Evolutionary conservation across 1,140 invertebrate species (phyloP).

Genomic region (Drosophila lacteicornis): DNA sequence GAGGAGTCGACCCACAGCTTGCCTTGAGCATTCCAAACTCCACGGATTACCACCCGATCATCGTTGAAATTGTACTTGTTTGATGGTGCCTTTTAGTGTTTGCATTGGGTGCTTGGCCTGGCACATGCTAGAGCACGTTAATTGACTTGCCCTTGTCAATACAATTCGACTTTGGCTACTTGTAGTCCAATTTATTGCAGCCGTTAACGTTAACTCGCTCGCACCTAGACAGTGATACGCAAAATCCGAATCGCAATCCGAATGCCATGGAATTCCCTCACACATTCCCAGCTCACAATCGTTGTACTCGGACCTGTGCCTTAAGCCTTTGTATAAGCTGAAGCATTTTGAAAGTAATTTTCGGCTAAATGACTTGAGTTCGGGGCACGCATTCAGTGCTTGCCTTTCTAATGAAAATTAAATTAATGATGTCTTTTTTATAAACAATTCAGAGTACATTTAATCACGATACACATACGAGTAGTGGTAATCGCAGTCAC

Average conservation of each 20-base stretch:
- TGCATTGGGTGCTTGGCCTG: slow-evolving; percentile 14
- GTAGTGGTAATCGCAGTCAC: background rate
- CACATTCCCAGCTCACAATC: slow-evolving; percentile 5
- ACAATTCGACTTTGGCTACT: slow-evolving; percentile 49
- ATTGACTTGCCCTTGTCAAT: slow-evolving; percentile 55
- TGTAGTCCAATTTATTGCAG: slow-evolving; percentile 53
- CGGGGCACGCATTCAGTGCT: slow-evolving; percentile 23
- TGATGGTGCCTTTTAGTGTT: slow-evolving; percentile 6
- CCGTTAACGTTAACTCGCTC: slow-evolving; percentile 32
- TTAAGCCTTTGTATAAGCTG: slow-evolving; percentile 12
- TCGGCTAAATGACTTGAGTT: slow-evolving; percentile 25
- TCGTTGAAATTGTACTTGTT: slow-evolving; percentile 9
- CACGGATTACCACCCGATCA: slow-evolving; percentile 2
- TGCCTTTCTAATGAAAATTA: slow-evolving; percentile 56
- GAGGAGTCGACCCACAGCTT: background rate
- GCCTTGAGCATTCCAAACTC: slow-evolving; percentile 2
- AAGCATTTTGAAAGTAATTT: slow-evolving; percentile 51
- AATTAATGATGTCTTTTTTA: slow-evolving; percentile 46
- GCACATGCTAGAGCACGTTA: slow-evolving; percentile 29
- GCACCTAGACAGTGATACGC: slow-evolving; percentile 34
- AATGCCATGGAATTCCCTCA: slow-evolving; percentile 37
- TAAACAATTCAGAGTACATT: slow-evolving; percentile 1
- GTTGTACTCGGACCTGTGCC: background rate
- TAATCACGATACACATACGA: background rate
- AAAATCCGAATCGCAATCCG: slow-evolving; percentile 22